Evolutionary conservation across 2,888 invertebrate genomes (phyloP), one percentile per base, ranked within the genome.

Genomic region (Morinoia aosen): DNA sequence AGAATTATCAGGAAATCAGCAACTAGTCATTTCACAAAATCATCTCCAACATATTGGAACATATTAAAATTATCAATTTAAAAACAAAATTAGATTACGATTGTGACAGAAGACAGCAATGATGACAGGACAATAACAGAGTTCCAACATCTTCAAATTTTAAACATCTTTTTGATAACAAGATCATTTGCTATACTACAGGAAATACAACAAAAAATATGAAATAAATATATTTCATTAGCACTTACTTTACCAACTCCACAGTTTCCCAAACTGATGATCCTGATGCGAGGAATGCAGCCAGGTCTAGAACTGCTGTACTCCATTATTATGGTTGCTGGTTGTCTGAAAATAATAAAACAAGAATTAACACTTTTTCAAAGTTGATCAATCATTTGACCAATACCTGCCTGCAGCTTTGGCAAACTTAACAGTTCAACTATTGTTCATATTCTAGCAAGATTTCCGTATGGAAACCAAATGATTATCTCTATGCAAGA

Each of bases 241-340:
- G 39, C n/a, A 39, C 95, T 94, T 94, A 95, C 95, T 39, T 95
- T 95, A 14, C 96, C 96, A n/a, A 95, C 95, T 48, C 95, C 91
- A 39, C 56, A 58, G 91, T 95, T 91, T 95, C 96, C 95, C 8
- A 96, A 76, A 58, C 96, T 95, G 33, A 91, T 48, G 33, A 96
- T 76, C 39, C 96, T 64, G 39, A 95, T 95, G 33, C 95, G 58
- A 48, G 95, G 95, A n/a, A 95, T n/a, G 93, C 48, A 12, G 19
- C n/a, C 56, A 48, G 93, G 93, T 57, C n/a, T 39, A 57, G 90
- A 76, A 76, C 76, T 76, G 76, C 76, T 76, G 76, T 25, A 76
- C 14, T 76, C 76, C 76, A 76, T 76, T 76, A 33, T 76, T 76
- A 33, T 33, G 76, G 76, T 76, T 10, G 76, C 76, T 76, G 8